Conservation (phyloP, 2,888 invertebrate species). For the Piscicola geometra region DNA sequence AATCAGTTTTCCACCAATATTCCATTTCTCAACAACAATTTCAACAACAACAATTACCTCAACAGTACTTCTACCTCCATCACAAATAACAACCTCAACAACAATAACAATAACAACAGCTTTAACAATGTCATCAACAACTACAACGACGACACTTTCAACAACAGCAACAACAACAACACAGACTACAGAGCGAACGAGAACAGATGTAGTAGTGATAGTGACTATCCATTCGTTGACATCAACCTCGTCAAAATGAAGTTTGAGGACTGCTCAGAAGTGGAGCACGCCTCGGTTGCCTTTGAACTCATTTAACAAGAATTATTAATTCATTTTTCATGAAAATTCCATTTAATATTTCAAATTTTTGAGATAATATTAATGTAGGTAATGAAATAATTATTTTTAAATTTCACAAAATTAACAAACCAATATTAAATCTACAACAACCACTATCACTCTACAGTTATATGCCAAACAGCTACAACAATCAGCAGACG, state of each 20-base stretch:
- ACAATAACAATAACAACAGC: neutral
- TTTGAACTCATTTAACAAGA: too few species aligned
- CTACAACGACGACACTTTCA: neutral
- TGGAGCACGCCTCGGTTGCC: too few species aligned
- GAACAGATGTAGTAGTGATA: neutral
- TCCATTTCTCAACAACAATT: neutral
- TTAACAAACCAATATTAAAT: too few species aligned
- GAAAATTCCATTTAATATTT: too few species aligned
- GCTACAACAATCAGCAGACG: neutral
- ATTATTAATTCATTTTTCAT: too few species aligned
- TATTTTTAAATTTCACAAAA: too few species aligned
- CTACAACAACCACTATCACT: too few species aligned
- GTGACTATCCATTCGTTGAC: constrained; percentile 3
- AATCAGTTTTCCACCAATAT: too few species aligned
- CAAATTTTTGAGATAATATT: too few species aligned
- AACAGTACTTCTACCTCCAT: neutral
- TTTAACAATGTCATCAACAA: neutral
- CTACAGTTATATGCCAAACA: too few species aligned
- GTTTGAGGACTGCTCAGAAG: neutral
- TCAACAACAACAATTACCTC: neutral
- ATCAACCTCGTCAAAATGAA: constrained; percentile 5
- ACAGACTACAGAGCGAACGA: neutral
- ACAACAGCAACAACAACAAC: neutral
- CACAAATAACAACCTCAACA: neutral
- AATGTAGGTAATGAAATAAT: too few species aligned